phyloP scores from a whole-genome alignment of 2,113 vertebrate species.

The Hymenochirus boettgeri region DNA sequence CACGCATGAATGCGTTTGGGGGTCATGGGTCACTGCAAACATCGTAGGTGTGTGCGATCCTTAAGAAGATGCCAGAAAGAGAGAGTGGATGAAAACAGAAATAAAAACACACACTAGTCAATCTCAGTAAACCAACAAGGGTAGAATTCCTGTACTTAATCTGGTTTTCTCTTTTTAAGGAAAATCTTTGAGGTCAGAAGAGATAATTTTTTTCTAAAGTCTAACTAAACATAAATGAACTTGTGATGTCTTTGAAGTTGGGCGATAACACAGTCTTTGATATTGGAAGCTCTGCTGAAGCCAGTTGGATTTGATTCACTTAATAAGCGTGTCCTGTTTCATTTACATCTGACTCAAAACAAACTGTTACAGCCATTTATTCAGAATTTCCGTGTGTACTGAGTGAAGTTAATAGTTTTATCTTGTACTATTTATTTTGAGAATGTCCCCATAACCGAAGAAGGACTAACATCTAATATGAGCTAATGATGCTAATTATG shows the following conservation, averaged over 20 bases:
- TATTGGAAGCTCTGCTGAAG: slow-evolving; percentile 16
- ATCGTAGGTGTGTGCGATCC: no score
- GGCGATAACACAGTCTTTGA: slow-evolving; percentile 27
- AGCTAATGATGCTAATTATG: no score
- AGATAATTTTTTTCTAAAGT: slow-evolving; percentile 12
- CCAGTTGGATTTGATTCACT: slow-evolving; percentile 27
- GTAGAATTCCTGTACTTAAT: no score
- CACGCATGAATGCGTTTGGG: no score
- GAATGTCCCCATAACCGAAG: no score
- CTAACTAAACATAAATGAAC: slow-evolving; percentile 14
- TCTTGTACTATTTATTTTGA: neutral
- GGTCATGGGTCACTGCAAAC: no score
- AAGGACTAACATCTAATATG: no score
- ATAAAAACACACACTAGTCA: no score
- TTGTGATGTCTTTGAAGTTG: slow-evolving; percentile 37
- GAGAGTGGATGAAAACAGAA: no score
- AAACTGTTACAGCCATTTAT: neutral
- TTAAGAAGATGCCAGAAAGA: no score
- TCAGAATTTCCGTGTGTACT: neutral
- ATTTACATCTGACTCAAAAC: slow-evolving; percentile 13
- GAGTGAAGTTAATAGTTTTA: neutral
- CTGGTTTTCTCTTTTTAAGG: neutral
- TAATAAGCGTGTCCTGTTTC: slow-evolving; percentile 32
- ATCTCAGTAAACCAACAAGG: no score
- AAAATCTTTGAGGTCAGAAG: neutral